phyloP scores from a whole-genome alignment of 2,113 vertebrate species.

The Engraulis encrasicolus region DNA sequence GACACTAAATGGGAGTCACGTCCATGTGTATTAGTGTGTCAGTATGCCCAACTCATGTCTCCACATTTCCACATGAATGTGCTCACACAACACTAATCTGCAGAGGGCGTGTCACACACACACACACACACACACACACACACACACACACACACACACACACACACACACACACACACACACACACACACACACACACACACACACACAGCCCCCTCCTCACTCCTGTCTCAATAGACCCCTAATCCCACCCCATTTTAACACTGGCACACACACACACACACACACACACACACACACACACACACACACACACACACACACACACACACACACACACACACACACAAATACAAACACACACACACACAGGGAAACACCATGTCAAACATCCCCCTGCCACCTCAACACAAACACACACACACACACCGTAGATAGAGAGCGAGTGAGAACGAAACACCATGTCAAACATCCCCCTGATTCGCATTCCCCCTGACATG shows the following conservation, averaged over 20 bases:
- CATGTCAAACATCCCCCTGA: neutral
- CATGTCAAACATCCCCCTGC: no score
- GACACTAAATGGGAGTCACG: neutral
- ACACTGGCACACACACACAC: neutral
- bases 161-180: conserved; percentile 2
- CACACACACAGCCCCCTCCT: conserved; percentile 5
- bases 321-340: neutral
- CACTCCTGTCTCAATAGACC: conserved; percentile 21
- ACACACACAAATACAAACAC: neutral
- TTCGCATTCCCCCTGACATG: neutral
- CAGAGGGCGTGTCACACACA: neutral
- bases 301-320: neutral
- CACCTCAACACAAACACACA: neutral
- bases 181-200: conserved; percentile 1
- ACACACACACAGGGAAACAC: conserved; percentile 18
- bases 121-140: conserved; percentile 5
- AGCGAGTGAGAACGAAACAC: no score
- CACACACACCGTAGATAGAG: no score
- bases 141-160: conserved; percentile 6
- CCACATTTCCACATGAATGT: conserved; percentile 13
- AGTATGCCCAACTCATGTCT: neutral
- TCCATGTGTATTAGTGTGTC: neutral
- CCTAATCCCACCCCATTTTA: neutral
- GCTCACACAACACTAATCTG: conserved; percentile 15
- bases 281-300: neutral